Conservation (phyloP, 1,140 invertebrate species). For the Caenorhabditis elegans region WBcel235 BX284604.4:11164001-11164500, state of each 20-base stretch:
- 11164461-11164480: too few relatives aligned
- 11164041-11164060: constrained; percentile 47
- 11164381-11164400: too few relatives aligned
- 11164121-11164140: constrained; percentile 56
- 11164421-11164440: too few relatives aligned
- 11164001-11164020: constrained; percentile 54
- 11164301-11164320: too few relatives aligned
- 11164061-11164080: constrained; percentile 50
- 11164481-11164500: too few relatives aligned
- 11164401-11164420: too few relatives aligned
- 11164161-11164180: constrained; percentile 49
- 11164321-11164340: too few relatives aligned
- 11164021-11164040: constrained; percentile 56
- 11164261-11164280: constrained; percentile 16
- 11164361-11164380: too few relatives aligned
- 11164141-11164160: constrained; percentile 54
- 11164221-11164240: constrained; percentile 57
- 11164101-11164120: constrained; percentile 58
- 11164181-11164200: constrained; percentile 51
- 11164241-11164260: constrained; percentile 47
- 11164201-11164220: constrained; percentile 56
- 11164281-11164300: constrained; percentile 8
- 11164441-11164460: too few relatives aligned
- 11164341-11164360: too few relatives aligned
- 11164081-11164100: constrained; percentile 49